Percentiles rank a stretch among this genome's conserved stretches.
Evolutionary conservation across 2,797 vertebrate genomes (phyloP).

Genomic region (Acanthurus lineatus): DNA sequence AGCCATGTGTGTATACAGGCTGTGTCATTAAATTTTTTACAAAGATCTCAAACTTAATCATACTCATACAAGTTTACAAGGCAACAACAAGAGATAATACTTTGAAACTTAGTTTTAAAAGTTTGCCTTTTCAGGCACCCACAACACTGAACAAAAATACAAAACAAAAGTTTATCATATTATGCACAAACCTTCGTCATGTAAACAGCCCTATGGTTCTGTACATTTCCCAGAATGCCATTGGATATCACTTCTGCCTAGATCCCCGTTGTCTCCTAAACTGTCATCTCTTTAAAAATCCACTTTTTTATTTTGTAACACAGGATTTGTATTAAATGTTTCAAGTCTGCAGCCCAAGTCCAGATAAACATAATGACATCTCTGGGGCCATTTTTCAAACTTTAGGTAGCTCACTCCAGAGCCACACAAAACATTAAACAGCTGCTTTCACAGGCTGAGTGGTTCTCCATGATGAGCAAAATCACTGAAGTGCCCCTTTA

Average conservation of each 20-base stretch:
- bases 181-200: no score
- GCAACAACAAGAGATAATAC: no score
- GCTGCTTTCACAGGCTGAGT: slow-evolving; percentile 1
- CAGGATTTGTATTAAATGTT: neutral
- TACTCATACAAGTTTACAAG: no score
- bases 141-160: no score
- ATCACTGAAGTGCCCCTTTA: slow-evolving; percentile 9
- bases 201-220: no score
- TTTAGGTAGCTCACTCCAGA: no score
- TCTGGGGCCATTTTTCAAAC: neutral
- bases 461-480: neutral
- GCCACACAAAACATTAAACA: neutral
- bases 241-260: neutral
- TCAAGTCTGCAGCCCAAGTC: neutral
- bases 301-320: neutral
- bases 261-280: neutral
- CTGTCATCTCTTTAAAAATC: neutral
- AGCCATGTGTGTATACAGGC: no score
- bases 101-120: no score
- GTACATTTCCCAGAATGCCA: neutral
- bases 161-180: no score
- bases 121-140: no score
- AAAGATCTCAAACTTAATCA: no score
- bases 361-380: neutral
- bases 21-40: no score